These are phyloP conservation scores for Trichonephila clavata DNA, from an alignment of 1,140 invertebrate genomes.

Conservation along the genomic window DNA sequence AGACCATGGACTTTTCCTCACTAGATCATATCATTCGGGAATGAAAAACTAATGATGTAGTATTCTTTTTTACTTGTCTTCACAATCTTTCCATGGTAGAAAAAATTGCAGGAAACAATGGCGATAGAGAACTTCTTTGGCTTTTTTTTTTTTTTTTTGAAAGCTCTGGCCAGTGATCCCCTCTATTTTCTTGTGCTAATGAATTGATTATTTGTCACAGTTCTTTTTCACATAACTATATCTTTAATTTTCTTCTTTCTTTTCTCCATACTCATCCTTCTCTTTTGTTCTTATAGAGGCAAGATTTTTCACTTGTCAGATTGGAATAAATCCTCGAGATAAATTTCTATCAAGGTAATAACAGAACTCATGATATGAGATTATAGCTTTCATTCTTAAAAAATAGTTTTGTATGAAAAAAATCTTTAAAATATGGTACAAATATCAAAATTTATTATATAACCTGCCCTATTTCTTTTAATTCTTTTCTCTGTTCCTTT, in stretches of 20 bases:
- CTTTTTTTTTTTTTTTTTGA: not conserved
- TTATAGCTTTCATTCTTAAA: too few relatives aligned
- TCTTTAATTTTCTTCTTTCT: not conserved
- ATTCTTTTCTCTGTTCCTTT: too few relatives aligned
- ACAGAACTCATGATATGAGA: too few relatives aligned
- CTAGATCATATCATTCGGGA: constrained; percentile 31
- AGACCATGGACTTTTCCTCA: not conserved
- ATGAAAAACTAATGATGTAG: constrained; percentile 57
- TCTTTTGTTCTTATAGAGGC: not conserved
- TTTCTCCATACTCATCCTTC: not conserved
- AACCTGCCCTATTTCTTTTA: too few relatives aligned
- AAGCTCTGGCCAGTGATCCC: not conserved
- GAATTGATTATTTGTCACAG: constrained; percentile 58
- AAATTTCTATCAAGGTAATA: not conserved
- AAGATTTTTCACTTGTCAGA: not conserved
- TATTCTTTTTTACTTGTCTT: not conserved
- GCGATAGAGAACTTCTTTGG: not conserved
- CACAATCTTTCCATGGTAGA: not conserved
- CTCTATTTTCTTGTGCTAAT: constrained; percentile 39
- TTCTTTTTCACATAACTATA: constrained; percentile 1
- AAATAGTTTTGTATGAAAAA: too few relatives aligned
- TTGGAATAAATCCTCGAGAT: not conserved
- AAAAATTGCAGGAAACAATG: not conserved
- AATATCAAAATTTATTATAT: too few relatives aligned
- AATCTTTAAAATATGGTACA: too few relatives aligned